Conservation (phyloP, 2,888 invertebrate genomes). For the Drosophila macrothrix region DNA sequence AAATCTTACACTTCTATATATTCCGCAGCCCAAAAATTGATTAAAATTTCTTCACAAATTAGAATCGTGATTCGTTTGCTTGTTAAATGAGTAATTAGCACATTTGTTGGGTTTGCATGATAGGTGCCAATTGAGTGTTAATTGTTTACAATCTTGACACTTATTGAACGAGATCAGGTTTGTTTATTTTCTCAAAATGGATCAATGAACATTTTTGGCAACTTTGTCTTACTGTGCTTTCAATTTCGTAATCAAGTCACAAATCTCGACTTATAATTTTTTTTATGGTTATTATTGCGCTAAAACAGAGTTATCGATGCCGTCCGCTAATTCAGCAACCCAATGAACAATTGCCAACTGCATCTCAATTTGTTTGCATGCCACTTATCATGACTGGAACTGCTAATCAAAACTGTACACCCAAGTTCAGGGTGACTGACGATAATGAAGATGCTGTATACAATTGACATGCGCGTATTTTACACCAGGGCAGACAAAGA, state of each 20-base stretch:
- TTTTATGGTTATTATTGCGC: background rate
- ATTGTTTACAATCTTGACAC: background rate
- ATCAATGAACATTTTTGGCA: background rate
- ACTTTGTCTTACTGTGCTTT: background rate
- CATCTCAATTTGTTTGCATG: slow-evolving; percentile 14
- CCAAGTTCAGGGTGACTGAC: slow-evolving; percentile 40
- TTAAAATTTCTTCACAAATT: background rate
- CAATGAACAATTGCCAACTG: slow-evolving; percentile 15
- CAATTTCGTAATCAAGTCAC: slow-evolving; percentile 7
- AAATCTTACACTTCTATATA: background rate
- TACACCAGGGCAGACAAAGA: background rate
- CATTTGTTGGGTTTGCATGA: background rate
- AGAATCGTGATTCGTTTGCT: background rate
- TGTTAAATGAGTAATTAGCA: slow-evolving; percentile 18
- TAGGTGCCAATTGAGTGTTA: slow-evolving; percentile 34
- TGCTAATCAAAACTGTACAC: slow-evolving; percentile 28
- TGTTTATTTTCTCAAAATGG: slow-evolving; percentile 9
- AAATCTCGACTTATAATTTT: background rate
- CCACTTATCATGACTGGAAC: slow-evolving; percentile 18
- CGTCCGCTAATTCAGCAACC: slow-evolving; percentile 15
- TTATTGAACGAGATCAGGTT: slow-evolving; percentile 40
- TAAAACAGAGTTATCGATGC: background rate
- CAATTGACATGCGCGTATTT: slow-evolving; percentile 6
- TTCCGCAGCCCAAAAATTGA: background rate
- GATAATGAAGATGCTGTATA: slow-evolving; percentile 11